These are phyloP conservation scores for Ciconia nigra DNA, from an alignment of 2,797 vertebrate genomes.

Conservation along the genomic window DNA sequence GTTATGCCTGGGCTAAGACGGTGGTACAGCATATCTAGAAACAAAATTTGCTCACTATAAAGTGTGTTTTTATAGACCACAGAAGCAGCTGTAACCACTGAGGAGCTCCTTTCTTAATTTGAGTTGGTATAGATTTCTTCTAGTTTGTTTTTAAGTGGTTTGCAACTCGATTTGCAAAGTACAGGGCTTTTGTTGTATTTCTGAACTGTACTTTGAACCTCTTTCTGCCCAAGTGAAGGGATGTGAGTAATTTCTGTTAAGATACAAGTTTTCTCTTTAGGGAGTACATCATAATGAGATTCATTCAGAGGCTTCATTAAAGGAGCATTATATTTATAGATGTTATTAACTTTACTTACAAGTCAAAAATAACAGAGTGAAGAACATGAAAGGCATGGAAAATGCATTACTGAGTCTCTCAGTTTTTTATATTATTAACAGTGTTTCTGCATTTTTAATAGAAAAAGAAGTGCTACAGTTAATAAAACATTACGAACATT, in stretches of 20 bases:
- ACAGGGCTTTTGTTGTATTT: fast-evolving
- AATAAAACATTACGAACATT: not conserved
- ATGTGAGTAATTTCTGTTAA: not conserved
- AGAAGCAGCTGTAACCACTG: not conserved
- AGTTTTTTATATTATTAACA: not conserved
- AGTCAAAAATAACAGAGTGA: not conserved
- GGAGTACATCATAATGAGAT: not conserved
- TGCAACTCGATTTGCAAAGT: not conserved
- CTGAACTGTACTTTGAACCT: not conserved
- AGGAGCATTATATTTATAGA: not conserved
- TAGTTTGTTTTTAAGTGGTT: not conserved
- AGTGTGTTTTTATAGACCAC: not conserved
- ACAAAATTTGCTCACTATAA: not conserved
- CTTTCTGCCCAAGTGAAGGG: not conserved
- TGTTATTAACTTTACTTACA: not conserved
- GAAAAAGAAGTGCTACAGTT: not conserved
- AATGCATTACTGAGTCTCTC: not conserved
- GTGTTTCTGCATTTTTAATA: not conserved
- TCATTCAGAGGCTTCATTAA: not conserved
- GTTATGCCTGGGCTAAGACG: not conserved
- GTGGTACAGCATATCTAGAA: not conserved
- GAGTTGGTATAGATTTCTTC: not conserved
- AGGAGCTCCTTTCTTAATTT: not conserved
- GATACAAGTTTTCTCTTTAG: not conserved
- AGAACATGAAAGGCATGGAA: not conserved